Base-by-base conservation (phyloP, 1,140 invertebrate genomes). In the Macrosteles quadrilineatus region DNA sequence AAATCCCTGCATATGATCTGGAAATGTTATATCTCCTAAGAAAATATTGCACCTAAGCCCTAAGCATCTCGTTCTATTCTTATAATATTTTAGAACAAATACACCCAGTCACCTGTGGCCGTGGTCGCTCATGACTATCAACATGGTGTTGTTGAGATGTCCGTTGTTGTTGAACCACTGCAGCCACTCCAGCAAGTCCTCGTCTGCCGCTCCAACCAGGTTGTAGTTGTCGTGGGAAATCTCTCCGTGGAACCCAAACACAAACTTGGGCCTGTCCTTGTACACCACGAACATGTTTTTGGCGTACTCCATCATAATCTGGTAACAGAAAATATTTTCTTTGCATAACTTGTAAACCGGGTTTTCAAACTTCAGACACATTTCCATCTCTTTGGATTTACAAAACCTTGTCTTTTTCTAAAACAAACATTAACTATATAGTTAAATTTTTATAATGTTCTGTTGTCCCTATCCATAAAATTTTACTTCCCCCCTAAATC, bases 101-200 rank as follows among this genome's bases (percentile, higher is more conserved):
- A n/a, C n/a, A n/a, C n/a, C n/a, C n/a, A n/a, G n/a, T n/a, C 77
- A 92, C 88, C 92, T 89, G 71, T 92, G 88, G 14, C 94, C 94
- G 81, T 96, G 94, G 83, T 97, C 94, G 21, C 91, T 91, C 90
- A 96, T 93, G 1, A 96, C 76, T 47, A 96, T 87, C 0, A 97
- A 80, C 68, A 96, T 75, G 0, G 94, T 93, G 74, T 95, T 88
- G 74, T 95, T 88, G 0, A 94, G 81, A 32, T 86, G 77, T 0
- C 87, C 87, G 4, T 80, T 80, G n/a, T 82, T 76, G 30, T 87
- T 81, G 17, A 93, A 81, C 32, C 80, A 77, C 59, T 83, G 80
- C 1, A 94, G 74, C 82, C 91, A 91, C 0, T 87, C 80, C 11
- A 85, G 82, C 6, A 90, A 79, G 78, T 92, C 92, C 1, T 89